These are phyloP conservation scores for Simalia tracyae DNA, from an alignment of 2,797 vertebrate species.

Conservation along the genomic window DNA sequence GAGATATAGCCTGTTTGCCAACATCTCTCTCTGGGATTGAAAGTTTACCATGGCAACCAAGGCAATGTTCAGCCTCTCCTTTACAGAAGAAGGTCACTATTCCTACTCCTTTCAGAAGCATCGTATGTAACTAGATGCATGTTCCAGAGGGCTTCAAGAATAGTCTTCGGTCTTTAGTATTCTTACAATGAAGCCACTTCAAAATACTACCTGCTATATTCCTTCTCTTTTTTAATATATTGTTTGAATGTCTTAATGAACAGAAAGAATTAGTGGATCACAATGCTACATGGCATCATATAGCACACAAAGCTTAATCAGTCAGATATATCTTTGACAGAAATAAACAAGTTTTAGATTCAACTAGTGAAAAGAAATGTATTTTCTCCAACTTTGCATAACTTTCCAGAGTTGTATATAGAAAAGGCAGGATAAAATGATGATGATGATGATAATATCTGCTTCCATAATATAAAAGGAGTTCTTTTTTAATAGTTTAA, in stretches of 20 bases:
- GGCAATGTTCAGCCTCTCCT: conserved; percentile 76
- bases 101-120: conserved; percentile 69
- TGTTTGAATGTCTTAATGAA: conserved; percentile 45
- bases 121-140: conserved; percentile 66
- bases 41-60: conserved; percentile 81
- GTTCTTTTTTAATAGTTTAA: conserved; percentile 9
- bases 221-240: conserved; percentile 46
- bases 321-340: background rate
- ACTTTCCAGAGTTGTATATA: background rate
- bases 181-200: conserved; percentile 64
- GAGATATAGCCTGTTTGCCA: conserved; percentile 83
- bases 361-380: conserved; percentile 2
- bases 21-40: conserved; percentile 79
- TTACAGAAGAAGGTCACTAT: conserved; percentile 78
- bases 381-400: background rate
- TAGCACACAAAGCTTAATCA: conserved; percentile 48
- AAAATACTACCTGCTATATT: conserved; percentile 54
- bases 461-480: conserved; percentile 16
- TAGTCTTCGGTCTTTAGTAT: conserved; percentile 64
- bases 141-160: conserved; percentile 66
- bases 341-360: conserved; percentile 52
- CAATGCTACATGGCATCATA: conserved; percentile 38
- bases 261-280: conserved; percentile 45
- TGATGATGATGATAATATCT: background rate
- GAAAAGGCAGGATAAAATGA: background rate